Evolutionary conservation across 1,140 invertebrate species (phyloP).

Genomic region (Lepidurus packardi): DNA sequence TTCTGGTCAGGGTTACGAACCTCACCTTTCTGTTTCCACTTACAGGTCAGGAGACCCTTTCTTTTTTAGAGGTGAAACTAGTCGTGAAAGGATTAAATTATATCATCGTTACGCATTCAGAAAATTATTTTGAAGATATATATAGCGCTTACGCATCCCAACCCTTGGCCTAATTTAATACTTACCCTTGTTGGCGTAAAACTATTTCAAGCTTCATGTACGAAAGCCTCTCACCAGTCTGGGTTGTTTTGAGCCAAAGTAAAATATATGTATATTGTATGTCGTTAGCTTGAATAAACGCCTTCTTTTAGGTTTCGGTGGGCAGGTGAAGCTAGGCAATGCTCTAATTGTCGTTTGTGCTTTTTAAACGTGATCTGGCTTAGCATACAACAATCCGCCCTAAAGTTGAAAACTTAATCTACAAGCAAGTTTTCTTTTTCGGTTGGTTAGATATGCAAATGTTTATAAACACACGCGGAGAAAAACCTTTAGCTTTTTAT

Average conservation of each 20-base stretch:
- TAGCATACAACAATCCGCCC: too few species aligned
- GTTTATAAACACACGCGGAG: too few species aligned
- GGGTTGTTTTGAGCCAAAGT: not conserved
- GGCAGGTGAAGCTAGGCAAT: too few species aligned
- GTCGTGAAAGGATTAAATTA: not conserved
- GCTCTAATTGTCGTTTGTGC: too few species aligned
- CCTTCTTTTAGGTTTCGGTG: too few species aligned
- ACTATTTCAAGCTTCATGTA: not conserved
- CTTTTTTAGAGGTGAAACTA: not conserved
- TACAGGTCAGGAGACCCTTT: not conserved
- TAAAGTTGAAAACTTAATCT: too few species aligned
- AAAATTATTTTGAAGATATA: not conserved
- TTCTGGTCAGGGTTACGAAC: slow-evolving; percentile 13
- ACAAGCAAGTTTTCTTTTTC: too few species aligned
- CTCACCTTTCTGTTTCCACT: not conserved
- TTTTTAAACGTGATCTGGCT: too few species aligned
- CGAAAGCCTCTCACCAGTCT: not conserved
- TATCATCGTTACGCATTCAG: not conserved
- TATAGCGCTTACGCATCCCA: not conserved
- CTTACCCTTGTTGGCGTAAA: not conserved
- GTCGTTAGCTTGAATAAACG: too few species aligned
- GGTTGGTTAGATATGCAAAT: too few species aligned
- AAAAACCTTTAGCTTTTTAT: too few species aligned
- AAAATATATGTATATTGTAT: too few species aligned
- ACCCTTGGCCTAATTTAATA: slow-evolving; percentile 14